Conservation (phyloP, 2,888 invertebrate species). For the Penaeus monodon region DNA sequence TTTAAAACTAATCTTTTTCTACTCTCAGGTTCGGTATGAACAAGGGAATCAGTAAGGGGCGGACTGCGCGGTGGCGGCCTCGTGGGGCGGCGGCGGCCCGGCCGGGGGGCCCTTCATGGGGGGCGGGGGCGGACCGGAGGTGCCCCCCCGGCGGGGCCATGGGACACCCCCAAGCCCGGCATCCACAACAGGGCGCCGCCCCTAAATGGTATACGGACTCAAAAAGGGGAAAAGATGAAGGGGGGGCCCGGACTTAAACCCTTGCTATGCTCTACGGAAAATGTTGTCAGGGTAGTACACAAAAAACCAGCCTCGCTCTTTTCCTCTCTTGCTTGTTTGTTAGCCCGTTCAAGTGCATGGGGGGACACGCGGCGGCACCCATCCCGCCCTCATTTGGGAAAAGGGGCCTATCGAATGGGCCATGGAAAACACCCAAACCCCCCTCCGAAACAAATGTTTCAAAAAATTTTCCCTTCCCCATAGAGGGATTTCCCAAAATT, state of each 20-base stretch:
- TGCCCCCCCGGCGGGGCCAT: slow-evolving; percentile 50
- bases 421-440: too few species aligned
- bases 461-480: too few species aligned
- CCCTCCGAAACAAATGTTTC: too few species aligned
- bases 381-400: too few species aligned
- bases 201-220: slow-evolving; percentile 98
- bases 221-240: slow-evolving; percentile 94
- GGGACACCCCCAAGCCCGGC: slow-evolving; percentile 66
- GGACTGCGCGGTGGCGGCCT: slow-evolving; percentile 61
- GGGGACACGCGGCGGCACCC: too few species aligned
- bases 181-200: slow-evolving; percentile 83
- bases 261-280: slow-evolving; percentile 97
- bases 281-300: slow-evolving; percentile 84
- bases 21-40: slow-evolving; percentile 54
- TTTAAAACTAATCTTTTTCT: background rate
- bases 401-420: too few species aligned
- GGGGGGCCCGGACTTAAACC: slow-evolving; percentile 97
- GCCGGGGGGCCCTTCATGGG: slow-evolving; percentile 64
- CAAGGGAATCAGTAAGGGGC: slow-evolving; percentile 60
- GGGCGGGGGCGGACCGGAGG: slow-evolving; percentile 62
- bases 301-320: background rate
- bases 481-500: too few species aligned
- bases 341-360: too few species aligned
- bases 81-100: slow-evolving; percentile 58
- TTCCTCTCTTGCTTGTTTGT: too few species aligned